Base-by-base conservation (phyloP, 2,797 vertebrate species). In the Intellagama lesueurii region DNA sequence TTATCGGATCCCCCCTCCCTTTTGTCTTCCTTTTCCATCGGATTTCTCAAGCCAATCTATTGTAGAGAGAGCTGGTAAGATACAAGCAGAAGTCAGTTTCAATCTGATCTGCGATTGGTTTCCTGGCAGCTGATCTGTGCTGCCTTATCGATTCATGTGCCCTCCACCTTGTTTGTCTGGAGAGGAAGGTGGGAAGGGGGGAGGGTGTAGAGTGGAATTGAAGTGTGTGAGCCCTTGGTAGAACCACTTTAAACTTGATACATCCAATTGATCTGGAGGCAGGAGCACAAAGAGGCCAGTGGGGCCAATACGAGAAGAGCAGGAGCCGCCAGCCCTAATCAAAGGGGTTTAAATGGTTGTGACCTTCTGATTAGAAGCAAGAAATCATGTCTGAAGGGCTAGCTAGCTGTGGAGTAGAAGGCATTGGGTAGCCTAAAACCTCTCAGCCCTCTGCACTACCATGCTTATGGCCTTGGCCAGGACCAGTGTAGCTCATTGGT, bases 1-100 rank as follows among this genome's bases (percentile, higher is more conserved):
- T 97, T 96, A 97, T 97, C 97, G 97, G 97, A 93, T 95, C 95
- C 95, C 94, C 92, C 95, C 95, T 94, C 96, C 97, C 95, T 96
- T 96, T 96, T 97, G 97, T 98, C 96, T 98, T 96, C 96, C 95
- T 95, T 96, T 92, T 93, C 97, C 97, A 97, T 98, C 98, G 96
- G 97, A 98, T 98, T 98, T 98, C 97, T 97, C 97, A 92, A 97
- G 97, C 98, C 98, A 98, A 98, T 98, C 98, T 98, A 97, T 98
- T 98, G 98, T 97, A 93, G 95, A 96, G 94, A 94, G 97, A 94
- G 92, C 97, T 88, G 88, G 97, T 97, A 97, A 98, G 98, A 98
- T 98, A 98, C 98, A 98, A 98, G 98, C 96, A 97, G 97, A 98
- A 98, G 98, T 98, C 98, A 96, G 96, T 98, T 98, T 97, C 98